Conservation (phyloP, 2,888 invertebrate genomes). For the Strigamia crassipes region DNA sequence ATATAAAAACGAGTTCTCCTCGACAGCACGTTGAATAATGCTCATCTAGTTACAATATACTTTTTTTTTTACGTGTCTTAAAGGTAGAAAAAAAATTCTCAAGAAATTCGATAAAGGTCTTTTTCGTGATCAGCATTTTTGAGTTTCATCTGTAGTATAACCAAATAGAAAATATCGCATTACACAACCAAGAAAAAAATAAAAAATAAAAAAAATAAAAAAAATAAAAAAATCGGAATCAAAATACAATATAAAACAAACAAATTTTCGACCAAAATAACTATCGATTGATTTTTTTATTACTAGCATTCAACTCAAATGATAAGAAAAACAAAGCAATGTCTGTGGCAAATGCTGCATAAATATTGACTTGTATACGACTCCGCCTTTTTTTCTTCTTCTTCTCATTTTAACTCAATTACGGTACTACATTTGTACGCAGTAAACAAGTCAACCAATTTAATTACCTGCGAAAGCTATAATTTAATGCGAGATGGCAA, state of each 20-base stretch:
- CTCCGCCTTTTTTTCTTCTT: background rate
- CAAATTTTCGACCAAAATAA: background rate
- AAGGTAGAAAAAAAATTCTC: background rate
- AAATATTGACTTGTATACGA: slow-evolving; percentile 5
- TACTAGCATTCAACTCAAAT: background rate
- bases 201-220: no score
- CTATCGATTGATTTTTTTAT: background rate
- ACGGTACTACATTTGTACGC: background rate
- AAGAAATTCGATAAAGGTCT: slow-evolving; percentile 7
- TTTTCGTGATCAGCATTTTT: slow-evolving; percentile 12
- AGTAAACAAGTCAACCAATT: background rate
- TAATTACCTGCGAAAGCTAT: background rate
- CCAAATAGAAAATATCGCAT: background rate
- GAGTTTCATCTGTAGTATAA: background rate
- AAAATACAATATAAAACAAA: background rate
- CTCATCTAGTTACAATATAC: background rate
- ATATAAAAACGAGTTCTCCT: background rate
- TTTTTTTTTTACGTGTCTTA: background rate
- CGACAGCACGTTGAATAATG: background rate
- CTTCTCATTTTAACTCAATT: background rate
- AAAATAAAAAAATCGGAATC: background rate
- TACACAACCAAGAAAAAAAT: background rate
- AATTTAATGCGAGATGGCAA: background rate
- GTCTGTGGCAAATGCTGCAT: background rate
- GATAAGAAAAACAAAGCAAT: background rate